Base-by-base conservation (phyloP, 2,113 vertebrate genomes). In the Calyptomena viridis region DNA sequence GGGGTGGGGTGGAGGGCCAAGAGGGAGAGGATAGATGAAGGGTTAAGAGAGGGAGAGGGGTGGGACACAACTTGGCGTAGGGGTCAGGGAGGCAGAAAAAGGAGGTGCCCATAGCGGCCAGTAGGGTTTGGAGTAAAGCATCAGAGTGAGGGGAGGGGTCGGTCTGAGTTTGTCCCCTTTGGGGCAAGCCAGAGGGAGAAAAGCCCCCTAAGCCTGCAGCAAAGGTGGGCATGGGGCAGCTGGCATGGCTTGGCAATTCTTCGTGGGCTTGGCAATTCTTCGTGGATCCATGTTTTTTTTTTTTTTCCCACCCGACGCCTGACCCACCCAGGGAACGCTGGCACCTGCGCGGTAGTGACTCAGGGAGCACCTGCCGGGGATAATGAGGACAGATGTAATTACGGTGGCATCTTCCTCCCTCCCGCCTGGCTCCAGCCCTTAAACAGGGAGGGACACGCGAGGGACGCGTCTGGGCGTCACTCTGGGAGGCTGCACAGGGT, bases 351-450 rank as follows among this genome's bases (percentile, higher is more conserved):
- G 4, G 87, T 82, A 2, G 14, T 97, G 94, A 97, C 83, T 97
- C 96, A 97, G 63, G 1, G 1, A 76, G 85, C 91, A 75, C 85
- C 94, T 93, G 87, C 84, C 1, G 12, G 22, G 46, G 63, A 25
- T 76, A 88, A 96, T 83, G 63, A 49, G 27, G 22, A 87, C 62
- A 42, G 85, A 35, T 75, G 78, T 67, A 93, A 94, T 94, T 91
- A 94, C 2, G 40, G 17, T 46, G 62, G 81, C 89, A 81, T 94
- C 77, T 56, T 35, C 40, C 37, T 93, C 84, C 66, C 81, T 69
- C 71, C 84, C 39, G 28, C 42, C 80, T 3, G 24, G 56, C 66
- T 95, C 72, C 84, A 92, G 84, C 62, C 66, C 88, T 64, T 1
- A 22, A 60, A 58, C 66, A 40, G 79, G 94, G 88, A 84, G 74